phyloP scores from a whole-genome alignment of 1,140 invertebrate genomes.

The Yoshiicerus persimilis region DNA sequence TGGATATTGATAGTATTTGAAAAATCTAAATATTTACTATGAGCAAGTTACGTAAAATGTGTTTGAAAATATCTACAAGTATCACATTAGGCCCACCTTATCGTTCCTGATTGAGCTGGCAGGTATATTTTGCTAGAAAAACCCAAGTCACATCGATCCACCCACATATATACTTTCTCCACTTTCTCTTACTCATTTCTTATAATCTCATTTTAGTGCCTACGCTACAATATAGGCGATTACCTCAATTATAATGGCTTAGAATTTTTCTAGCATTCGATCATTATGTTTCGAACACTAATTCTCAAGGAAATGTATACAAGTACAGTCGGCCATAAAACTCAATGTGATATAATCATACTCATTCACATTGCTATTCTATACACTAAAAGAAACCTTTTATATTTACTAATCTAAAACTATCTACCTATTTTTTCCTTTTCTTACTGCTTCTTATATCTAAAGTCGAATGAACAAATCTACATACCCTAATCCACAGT shows the following conservation, averaged over 20 bases:
- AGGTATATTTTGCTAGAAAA: background rate
- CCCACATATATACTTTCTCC: background rate
- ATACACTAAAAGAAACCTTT: too few species aligned
- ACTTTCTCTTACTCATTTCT: background rate
- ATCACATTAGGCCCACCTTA: constrained; percentile 8
- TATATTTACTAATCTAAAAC: background rate
- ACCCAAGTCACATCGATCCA: background rate
- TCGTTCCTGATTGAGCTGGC: background rate
- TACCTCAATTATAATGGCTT: background rate
- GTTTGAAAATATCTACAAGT: background rate
- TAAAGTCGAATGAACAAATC: background rate
- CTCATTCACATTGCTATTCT: background rate
- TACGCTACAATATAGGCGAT: background rate
- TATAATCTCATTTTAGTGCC: background rate
- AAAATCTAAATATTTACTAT: background rate
- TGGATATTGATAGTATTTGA: background rate
- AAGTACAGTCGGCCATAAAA: background rate
- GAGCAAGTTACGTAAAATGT: background rate
- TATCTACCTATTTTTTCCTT: background rate
- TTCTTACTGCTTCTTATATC: too few species aligned
- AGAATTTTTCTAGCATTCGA: background rate
- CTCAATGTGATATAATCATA: background rate
- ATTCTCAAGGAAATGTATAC: background rate
- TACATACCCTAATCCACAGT: background rate
- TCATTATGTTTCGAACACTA: background rate